Base-by-base conservation (phyloP, 2,797 vertebrate genomes). In the Scolopax rusticola region DNA sequence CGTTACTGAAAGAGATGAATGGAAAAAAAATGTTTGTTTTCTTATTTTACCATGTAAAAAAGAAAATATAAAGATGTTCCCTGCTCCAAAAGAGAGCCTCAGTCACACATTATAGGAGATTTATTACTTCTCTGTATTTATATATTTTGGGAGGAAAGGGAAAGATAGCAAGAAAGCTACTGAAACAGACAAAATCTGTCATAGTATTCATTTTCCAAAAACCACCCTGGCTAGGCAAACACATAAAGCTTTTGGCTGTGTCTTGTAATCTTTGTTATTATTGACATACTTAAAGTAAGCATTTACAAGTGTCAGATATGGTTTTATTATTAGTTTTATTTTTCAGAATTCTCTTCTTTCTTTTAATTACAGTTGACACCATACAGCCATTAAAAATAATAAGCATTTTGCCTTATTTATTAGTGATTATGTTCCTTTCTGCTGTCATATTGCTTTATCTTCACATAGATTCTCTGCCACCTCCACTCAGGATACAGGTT, bases 161-260 rank as follows among this genome's bases (percentile, higher is more conserved):
- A 60, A 79, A 82, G 25, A 63, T 20, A 67, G 3, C 6, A 85
- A 64, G 24, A 38, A 87, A 80, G 2, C 2, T 12, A 71, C 20
- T 19, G 27, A 77, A 92, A 84, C 0, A 80, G 20, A n/a, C 20
- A 84, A 84, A 87, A 75, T 65, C 11, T 65, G 7, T 27, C 25
- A 57, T 12, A 24, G 8, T 30, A 61, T 38, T 76, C 5, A 41
- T 76, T 82, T 95, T 87, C 28, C 0, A 7, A 92, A 84, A 86
- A 23, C 0, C 4, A 25, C 18, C 61, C 5, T 16, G 28, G 15
- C 15, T 6, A 69, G 51, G 30, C 41, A 79, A 15, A 4, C 4
- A 56, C 2, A 43, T 61, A 73, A 69, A 71, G 1, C 3, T 74
- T 90, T 50, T 3, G 10, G 1, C 27, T 84, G 9, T 74, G 12